Evolutionary conservation across 2,113 vertebrate species (phyloP).

Genomic region (Dissostichus mawsoni): DNA sequence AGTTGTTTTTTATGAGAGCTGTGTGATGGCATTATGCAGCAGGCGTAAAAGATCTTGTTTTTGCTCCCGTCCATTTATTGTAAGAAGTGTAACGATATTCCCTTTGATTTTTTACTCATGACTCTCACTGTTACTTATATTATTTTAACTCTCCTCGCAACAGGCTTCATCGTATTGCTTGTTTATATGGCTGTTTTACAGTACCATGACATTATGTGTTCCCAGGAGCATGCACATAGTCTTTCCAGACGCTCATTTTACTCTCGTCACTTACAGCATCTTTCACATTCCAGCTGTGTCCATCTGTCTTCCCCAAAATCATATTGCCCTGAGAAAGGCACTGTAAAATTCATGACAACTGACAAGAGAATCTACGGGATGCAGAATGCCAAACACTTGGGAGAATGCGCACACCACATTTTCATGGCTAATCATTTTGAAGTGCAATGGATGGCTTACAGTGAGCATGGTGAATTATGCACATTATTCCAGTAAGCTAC

Average conservation of each 20-base stretch:
- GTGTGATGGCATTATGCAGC: slow-evolving; percentile 8
- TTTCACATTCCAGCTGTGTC: slow-evolving; percentile 59
- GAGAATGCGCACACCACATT: slow-evolving; percentile 54
- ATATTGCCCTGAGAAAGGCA: slow-evolving; percentile 40
- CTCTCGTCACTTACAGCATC: slow-evolving; percentile 25
- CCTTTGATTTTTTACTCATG: neutral
- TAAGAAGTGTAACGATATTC: slow-evolving; percentile 1
- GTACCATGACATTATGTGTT: slow-evolving; percentile 21
- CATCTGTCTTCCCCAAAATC: slow-evolving; percentile 40
- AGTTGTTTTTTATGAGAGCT: slow-evolving; percentile 12
- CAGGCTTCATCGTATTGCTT: slow-evolving; percentile 12
- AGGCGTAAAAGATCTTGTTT: slow-evolving; percentile 1
- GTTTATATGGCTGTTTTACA: slow-evolving; percentile 3
- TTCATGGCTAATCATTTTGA: slow-evolving; percentile 69
- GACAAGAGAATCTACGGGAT: slow-evolving; percentile 44
- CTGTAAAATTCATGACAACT: slow-evolving; percentile 44
- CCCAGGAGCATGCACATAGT: slow-evolving; percentile 18
- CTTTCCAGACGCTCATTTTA: slow-evolving; percentile 32
- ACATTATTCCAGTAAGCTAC: slow-evolving; percentile 58
- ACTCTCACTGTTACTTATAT: slow-evolving; percentile 9
- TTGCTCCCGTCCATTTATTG: neutral
- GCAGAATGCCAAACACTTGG: slow-evolving; percentile 32
- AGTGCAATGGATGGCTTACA: slow-evolving; percentile 56
- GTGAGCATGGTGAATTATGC: slow-evolving; percentile 65
- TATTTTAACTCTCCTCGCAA: neutral